These are phyloP conservation scores for Plumapathes pennacea DNA, from an alignment of 92 coral and sea anemone genomes.

Conservation along the genomic window DNA sequence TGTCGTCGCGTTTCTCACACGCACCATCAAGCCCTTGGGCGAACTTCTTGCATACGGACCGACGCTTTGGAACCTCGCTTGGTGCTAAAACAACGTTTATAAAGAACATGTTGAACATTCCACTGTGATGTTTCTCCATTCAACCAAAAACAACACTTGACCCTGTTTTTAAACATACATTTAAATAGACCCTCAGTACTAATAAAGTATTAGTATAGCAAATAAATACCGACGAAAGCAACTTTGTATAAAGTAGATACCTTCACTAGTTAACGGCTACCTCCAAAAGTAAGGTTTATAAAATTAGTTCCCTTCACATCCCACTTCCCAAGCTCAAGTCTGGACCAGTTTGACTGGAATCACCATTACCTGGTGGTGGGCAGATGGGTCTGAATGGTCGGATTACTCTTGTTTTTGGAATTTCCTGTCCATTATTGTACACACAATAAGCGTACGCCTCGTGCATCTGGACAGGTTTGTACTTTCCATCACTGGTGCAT, in stretches of 20 bases:
- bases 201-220: too few relatives aligned
- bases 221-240: too few relatives aligned
- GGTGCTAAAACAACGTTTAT: too few relatives aligned
- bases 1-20: conserved; percentile 45
- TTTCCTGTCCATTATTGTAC: conserved; percentile 68
- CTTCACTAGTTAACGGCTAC: too few relatives aligned
- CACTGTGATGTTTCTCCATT: too few relatives aligned
- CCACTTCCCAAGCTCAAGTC: background rate
- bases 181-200: too few relatives aligned
- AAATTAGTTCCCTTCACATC: background rate
- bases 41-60: too few relatives aligned
- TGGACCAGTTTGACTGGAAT: background rate
- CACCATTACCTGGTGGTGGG: conserved; percentile 50
- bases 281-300: background rate
- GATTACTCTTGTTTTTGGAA: conserved; percentile 67
- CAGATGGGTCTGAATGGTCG: conserved; percentile 84
- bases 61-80: too few relatives aligned
- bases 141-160: too few relatives aligned
- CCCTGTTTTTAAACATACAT: too few relatives aligned
- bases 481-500: conserved; percentile 75
- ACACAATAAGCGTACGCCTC: conserved; percentile 70
- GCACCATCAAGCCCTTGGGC: conserved; percentile 46
- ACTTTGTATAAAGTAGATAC: too few relatives aligned
- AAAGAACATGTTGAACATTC: too few relatives aligned
- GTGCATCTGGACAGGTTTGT: conserved; percentile 64